Conservation (phyloP, 1,140 invertebrate genomes). For the Sinella curviseta region DNA sequence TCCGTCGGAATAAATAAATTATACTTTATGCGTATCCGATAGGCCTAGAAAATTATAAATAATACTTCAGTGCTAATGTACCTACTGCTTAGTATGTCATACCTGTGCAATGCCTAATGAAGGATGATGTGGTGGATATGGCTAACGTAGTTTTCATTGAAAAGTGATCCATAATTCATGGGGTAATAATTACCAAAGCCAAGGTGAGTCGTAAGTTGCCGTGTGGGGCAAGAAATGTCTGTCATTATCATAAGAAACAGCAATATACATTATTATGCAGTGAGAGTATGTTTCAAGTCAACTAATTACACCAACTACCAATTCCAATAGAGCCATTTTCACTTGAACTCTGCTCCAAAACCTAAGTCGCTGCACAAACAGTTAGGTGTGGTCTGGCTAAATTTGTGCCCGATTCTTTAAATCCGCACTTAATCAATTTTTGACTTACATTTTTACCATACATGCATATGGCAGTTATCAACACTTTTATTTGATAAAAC, state of each 20-base stretch:
- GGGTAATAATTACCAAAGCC: slow-evolving; percentile 12
- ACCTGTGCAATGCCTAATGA: too few species aligned
- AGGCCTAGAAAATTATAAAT: too few species aligned
- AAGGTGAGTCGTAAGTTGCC: neutral
- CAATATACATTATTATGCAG: neutral
- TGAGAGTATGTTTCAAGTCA: neutral
- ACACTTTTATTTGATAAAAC: too few species aligned
- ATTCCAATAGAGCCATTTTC: neutral
- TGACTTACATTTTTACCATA: neutral
- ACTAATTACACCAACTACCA: slow-evolving; percentile 6
- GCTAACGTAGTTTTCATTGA: slow-evolving; percentile 14
- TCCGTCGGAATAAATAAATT: too few species aligned
- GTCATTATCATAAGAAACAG: neutral
- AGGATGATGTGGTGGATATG: too few species aligned
- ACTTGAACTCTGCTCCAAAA: neutral
- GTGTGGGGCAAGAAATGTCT: neutral
- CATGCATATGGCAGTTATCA: neutral
- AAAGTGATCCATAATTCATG: slow-evolving; percentile 12
- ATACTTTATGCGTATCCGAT: too few species aligned
- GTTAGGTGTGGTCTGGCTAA: slow-evolving; percentile 2
- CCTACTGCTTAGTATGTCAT: too few species aligned
- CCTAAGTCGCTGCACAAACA: neutral
- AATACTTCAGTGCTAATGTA: too few species aligned
- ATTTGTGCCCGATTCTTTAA: neutral
- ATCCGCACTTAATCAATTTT: too few species aligned